Conservation (phyloP, 2,797 vertebrate species). For the Eurystomus glaucurus region DNA sequence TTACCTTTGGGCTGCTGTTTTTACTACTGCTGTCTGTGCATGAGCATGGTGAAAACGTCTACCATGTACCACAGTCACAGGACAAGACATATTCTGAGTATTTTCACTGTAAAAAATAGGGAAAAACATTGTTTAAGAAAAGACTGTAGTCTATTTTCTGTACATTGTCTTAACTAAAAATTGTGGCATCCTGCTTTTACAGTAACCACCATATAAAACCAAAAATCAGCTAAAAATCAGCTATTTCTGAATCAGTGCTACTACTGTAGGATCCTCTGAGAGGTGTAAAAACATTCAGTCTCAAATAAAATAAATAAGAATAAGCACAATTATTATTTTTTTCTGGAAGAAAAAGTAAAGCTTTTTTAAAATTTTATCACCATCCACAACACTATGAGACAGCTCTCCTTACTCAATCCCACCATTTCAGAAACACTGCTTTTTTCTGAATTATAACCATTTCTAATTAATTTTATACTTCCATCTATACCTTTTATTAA, state of each 20-base stretch:
- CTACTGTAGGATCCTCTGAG: not conserved
- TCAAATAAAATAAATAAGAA: not conserved
- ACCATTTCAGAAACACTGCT: not conserved
- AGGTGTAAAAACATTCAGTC: not conserved
- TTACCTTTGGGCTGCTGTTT: constrained; percentile 94
- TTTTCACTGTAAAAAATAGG: constrained; percentile 85
- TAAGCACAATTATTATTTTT: not conserved
- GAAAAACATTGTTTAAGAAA: constrained; percentile 17
- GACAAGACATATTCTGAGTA: constrained; percentile 83
- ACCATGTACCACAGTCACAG: constrained; percentile 90
- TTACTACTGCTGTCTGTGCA: constrained; percentile 79
- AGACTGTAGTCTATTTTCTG: not conserved
- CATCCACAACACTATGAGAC: not conserved
- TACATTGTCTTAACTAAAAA: not conserved
- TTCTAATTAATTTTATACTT: not conserved
- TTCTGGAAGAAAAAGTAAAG: not conserved
- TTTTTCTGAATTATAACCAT: not conserved
- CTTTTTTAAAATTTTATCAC: not conserved
- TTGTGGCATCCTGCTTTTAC: not conserved
- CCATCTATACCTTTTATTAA: not conserved
- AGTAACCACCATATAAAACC: not conserved
- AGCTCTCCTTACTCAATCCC: not conserved
- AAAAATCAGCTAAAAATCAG: not conserved
- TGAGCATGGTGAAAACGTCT: constrained; percentile 92
- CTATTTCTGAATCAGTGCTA: not conserved